These are phyloP conservation scores for Caenorhabditis macrosperma DNA, from an alignment of 2,888 invertebrate species.

Conservation along the genomic window DNA sequence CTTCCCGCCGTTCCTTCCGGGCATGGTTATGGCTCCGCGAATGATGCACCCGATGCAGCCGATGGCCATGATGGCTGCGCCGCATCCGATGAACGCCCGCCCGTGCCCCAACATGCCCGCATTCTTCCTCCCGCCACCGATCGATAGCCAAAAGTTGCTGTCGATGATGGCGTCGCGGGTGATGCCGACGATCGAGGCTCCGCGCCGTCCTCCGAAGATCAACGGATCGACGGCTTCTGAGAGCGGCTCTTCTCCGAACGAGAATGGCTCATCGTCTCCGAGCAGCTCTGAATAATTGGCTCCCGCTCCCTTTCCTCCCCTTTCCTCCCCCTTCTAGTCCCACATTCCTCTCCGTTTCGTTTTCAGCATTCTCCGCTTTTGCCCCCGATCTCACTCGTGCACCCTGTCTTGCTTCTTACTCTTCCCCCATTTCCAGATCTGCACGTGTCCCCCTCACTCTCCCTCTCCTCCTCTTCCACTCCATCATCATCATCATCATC, in stretches of 20 bases:
- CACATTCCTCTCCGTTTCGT: constrained; percentile 15
- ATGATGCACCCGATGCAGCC: constrained; percentile 45
- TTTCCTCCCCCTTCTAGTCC: constrained; percentile 25
- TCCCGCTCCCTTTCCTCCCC: no score
- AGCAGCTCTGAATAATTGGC: constrained; percentile 8
- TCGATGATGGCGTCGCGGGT: constrained; percentile 62
- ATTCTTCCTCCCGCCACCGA: constrained; percentile 42
- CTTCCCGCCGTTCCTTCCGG: constrained; percentile 59
- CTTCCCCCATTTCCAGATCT: constrained; percentile 1
- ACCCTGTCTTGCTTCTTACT: no score
- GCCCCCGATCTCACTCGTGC: constrained; percentile 33
- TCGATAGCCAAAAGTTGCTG: constrained; percentile 52
- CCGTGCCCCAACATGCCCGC: constrained; percentile 15
- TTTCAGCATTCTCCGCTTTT: constrained; percentile 39
- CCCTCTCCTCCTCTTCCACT: no score
- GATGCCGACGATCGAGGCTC: constrained; percentile 12
- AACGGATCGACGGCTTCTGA: not conserved
- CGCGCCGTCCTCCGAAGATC: not conserved
- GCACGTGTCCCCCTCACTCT: not conserved
- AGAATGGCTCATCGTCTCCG: constrained; percentile 42
- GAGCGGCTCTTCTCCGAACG: constrained; percentile 41
- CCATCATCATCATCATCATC: no score
- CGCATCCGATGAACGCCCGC: constrained; percentile 40
- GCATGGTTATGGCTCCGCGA: constrained; percentile 27
- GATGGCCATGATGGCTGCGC: constrained; percentile 33